Evolutionary conservation across 2,888 invertebrate species (phyloP), one percentile per base, ranked within the genome.

Genomic region (Drosophila fulvimacula): DNA sequence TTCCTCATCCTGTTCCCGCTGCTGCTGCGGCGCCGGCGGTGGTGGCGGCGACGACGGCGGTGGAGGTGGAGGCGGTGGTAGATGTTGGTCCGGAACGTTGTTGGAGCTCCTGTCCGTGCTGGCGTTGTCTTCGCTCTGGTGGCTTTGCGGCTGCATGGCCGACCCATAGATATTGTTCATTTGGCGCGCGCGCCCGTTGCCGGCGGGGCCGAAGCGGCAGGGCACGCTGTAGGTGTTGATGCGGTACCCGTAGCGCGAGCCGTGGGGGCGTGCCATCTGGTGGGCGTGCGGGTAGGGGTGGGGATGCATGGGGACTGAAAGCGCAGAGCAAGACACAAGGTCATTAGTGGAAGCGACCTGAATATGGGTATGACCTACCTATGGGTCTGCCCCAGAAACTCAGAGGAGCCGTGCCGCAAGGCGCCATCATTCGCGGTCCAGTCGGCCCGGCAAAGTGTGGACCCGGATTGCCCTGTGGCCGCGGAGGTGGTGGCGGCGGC

Each of bases 321-420:
- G 15, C n/a, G 6, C 6, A 3, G 27, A 27, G 27, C 5, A 4
- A 27, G 27, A 34, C 10, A 21, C 49, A 10, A 32, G 19, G 15
- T 53, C 7, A 38, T 13, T 5, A 11, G 24, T 6, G 17, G 17
- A 48, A 17, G 13, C 30, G 3, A 48, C 7, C 13, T 3, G 7
- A 19, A 3, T 7, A n/a, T n/a, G n/a, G 13, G 48, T 0, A 3
- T 19, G 17, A 32, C 48, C 7, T 68, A 84, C 84, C 60, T 15
- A 83, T 32, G 30, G 67, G 62, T 27, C 64, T 66, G 52, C 57
- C 55, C 71, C 71, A 72, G 42, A 66, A 76, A 0, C 69, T 64
- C 0, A 61, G 0, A 0, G 52, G 62, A 7, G 61, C 46, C 6
- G 66, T 30, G 13, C 38, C 41, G 9, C 58, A 51, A 0, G 63